A percentile compares a stretch with the other conserved stretches of the same genome.
Conservation (phyloP, 1,140 invertebrate species). For the Nixonia krombeini region DNA sequence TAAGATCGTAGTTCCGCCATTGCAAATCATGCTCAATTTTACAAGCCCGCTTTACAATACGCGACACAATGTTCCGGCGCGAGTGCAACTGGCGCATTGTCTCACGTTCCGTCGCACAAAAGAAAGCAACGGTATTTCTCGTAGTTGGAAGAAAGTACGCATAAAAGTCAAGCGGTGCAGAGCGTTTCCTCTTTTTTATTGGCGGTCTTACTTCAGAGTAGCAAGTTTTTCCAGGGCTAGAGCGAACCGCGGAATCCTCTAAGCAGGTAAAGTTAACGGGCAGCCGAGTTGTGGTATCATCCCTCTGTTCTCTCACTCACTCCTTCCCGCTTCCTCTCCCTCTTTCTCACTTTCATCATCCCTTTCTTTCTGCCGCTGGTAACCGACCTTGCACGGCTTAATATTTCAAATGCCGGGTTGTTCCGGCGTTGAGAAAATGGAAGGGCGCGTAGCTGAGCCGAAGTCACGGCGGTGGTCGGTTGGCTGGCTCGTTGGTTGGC, state of each 20-base stretch:
- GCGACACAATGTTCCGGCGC: too few relatives aligned
- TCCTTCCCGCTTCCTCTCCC: conserved; percentile 10
- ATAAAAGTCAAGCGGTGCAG: conserved; percentile 41
- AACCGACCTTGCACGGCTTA: conserved; percentile 44
- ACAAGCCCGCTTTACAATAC: too few relatives aligned
- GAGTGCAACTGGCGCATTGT: too few relatives aligned
- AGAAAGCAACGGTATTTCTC: conserved; percentile 41
- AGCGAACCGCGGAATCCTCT: conserved; percentile 29
- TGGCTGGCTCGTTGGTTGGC: conserved; percentile 35
- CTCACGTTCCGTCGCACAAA: conserved; percentile 39
- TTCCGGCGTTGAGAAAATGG: conserved; percentile 47
- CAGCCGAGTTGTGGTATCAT: conserved; percentile 33
- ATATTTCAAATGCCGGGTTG: conserved; percentile 50
- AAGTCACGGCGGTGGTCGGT: conserved; percentile 42
- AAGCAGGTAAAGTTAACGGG: conserved; percentile 44
- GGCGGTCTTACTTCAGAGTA: conserved; percentile 40
- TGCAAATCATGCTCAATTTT: too few relatives aligned
- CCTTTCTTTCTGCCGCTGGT: conserved; percentile 46
- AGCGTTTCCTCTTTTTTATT: conserved; percentile 47
- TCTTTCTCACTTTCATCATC: conserved; percentile 3
- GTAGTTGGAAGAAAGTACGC: conserved; percentile 31
- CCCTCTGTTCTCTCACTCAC: conserved; percentile 14
- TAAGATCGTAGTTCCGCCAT: too few relatives aligned
- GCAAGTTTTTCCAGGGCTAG: conserved; percentile 40
- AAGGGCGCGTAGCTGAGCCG: conserved; percentile 35